Conservation (phyloP, 2,888 invertebrate species). For the Xiphydria camelus region DNA sequence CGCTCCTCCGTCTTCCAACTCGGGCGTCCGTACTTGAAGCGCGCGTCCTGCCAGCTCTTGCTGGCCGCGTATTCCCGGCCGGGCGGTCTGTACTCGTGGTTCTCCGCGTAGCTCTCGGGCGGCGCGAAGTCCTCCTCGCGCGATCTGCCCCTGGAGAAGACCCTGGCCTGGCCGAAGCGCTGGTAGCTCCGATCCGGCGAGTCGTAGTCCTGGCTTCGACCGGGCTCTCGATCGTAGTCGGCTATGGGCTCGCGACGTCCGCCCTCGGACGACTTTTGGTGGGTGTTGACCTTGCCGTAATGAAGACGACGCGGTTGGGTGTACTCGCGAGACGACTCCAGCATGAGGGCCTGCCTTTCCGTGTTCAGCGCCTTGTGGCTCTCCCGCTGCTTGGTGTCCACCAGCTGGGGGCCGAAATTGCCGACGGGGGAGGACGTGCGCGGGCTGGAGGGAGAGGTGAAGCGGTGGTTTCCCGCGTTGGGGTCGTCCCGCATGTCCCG, state of each 20-base stretch:
- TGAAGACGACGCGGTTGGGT: conserved; percentile 34
- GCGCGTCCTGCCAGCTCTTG: conserved; percentile 33
- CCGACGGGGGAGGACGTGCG: conserved; percentile 15
- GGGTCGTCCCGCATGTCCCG: conserved; percentile 17
- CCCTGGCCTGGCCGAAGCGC: conserved; percentile 19
- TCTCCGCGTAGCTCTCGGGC: conserved; percentile 14
- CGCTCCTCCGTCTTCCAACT: conserved; percentile 27
- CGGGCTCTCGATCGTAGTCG: conserved; percentile 20
- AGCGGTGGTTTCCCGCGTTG: conserved; percentile 25
- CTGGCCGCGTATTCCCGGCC: conserved; percentile 30
- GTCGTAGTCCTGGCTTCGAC: conserved; percentile 31
- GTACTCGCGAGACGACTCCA: conserved; percentile 30
- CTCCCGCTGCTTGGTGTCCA: conserved; percentile 31
- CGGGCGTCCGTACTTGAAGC: conserved; percentile 27
- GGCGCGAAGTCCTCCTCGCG: conserved; percentile 7
- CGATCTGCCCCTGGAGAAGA: conserved; percentile 2
- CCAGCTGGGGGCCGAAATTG: conserved; percentile 19
- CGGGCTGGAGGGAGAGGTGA: conserved; percentile 22
- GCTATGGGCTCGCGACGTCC: conserved; percentile 18
- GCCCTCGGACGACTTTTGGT: conserved; percentile 11
- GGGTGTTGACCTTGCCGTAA: conserved; percentile 40
- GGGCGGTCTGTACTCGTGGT: conserved; percentile 28
- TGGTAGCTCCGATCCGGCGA: conserved; percentile 23
- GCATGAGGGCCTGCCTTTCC: conserved; percentile 32
- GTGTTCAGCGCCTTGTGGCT: conserved; percentile 28